Base-by-base conservation (phyloP, 2,797 vertebrate genomes). In the Triplophysa yarkandensis region DNA sequence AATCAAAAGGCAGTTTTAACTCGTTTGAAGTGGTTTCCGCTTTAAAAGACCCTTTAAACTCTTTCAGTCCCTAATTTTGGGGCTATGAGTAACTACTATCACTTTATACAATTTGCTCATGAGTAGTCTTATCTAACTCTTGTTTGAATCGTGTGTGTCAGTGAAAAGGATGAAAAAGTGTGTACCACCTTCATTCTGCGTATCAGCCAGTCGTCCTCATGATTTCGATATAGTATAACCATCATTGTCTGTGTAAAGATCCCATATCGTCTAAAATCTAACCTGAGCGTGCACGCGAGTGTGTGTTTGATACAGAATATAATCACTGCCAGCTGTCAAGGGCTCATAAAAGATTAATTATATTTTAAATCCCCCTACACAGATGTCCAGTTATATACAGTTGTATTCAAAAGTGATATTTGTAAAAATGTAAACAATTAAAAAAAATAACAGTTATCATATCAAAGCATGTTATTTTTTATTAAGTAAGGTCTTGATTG, bases 21-120 rank as follows among this genome's bases (percentile, higher is more conserved):
- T 52, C 10, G 25, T 52, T 11, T 52, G 21, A 52, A 41, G 50
- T 54, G 13, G 27, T 52, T 11, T 25, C 62, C 43, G 60, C 34
- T 73, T 73, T 65, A 21, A 64, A 71, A 73, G 2, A 28, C 68
- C 68, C 76, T 81, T 78, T 76, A 78, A 78, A 48, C 21, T 17
- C 17, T 69, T 63, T 14, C 25, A 34, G 48, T 60, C 30, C 16
- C 17, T 50, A 34, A 61, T 27, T 36, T n/a, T 27, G 21, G 43
- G 28, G 34, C 2, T 6, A 0, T 23, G 39, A 41, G 28, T 30
- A 43, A 57, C 63, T 39, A n/a, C 5, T 74, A n/a, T 19, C 28
- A 14, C 19, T 44, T 32, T 48, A 34, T 57, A 46, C 63, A 23
- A 14, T 23, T 66, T 48, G 19, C 39, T 25, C 58, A 52, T 48